Evolutionary conservation across 2,113 vertebrate genomes (phyloP), one percentile per base, ranked within the genome.

Genomic region (Octodon degus): DNA sequence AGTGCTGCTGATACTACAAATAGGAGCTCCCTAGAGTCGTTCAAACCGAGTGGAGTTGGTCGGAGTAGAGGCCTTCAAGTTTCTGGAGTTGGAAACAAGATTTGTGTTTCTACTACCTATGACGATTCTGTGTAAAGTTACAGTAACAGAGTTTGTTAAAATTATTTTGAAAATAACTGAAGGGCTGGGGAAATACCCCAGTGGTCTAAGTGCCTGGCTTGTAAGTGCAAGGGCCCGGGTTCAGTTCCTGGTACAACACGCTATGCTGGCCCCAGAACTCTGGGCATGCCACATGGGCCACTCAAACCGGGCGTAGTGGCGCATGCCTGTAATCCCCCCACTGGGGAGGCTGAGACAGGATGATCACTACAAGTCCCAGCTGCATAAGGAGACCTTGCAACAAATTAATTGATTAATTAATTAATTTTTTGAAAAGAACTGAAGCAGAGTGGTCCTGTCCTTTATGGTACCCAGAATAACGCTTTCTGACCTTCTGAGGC

Each of bases 141-240:
- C 63, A 74, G 76, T 94, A 93, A 43, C 62, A 89, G 47, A 84
- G 12, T 16, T 47, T 83, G 32, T 47, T 89, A 86, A 92, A 90
- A 85, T 82, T 84, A 24, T 90, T 34, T 84, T 88, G 68, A 53
- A 93, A 86, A 88, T 27, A 3, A 74, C 4, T 40, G 27, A 82
- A 27, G 70, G 16, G 16, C 55, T 58, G 55, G 55, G 55, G 16
- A 17, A 17, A 58, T 19, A 58, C 14, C 17, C 17, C 55, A 17
- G 55, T 58, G 55, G 55, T 17, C 55, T 58, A 58, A 58, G 55
- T 4, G 16, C 16, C 55, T 17, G 55, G 17, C 55, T 58, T 1
- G 3, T 16, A 58, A 19, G 16, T 58, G 55, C 17, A 58, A 58
- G 55, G 55, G 17, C 17, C 16, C 55, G 4, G 17, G 4, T 58